Base-by-base conservation (phyloP, 35 echinoderm and acorn worm genomes). In the Amphiura filiformis region DNA sequence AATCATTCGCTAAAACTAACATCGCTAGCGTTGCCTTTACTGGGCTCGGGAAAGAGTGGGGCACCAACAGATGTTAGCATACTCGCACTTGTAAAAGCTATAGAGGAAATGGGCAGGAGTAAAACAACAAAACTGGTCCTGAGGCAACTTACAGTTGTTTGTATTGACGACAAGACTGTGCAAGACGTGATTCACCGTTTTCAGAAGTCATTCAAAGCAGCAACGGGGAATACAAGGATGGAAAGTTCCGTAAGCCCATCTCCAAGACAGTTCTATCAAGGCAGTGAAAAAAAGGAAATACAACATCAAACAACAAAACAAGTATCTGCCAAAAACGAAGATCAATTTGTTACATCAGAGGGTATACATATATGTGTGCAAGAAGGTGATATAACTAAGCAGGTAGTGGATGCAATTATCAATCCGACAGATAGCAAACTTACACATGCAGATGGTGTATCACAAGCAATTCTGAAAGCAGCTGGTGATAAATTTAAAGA, bases 311-410 rank as follows among this genome's bases (percentile, higher is more conserved):
- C 15, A 52, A 52, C 7, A 11, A 20, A 52, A 52, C 61, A 70
- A 30, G 61, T 15, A 26, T 1, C 26, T 70, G 61, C 11, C 26
- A 70, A 70, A 1, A 70, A 70, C 7, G 32, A 65, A 32, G 81
- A 17, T 17, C 61, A 26, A 26, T 65, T 84, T 65, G n/a, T 65
- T 34, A 84, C 82, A 52, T 42, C 56, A 35, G 82, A 84, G 37
- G 82, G 82, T 9, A 65, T 84, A 33, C 15, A 84, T 32, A 36
- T 84, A 36, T 33, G 0, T 23, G 35, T 84, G 11, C n/a, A 36
- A 18, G 34, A 84, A 31, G 56, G 49, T 36, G 82, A 84, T 32
- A 84, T 84, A 26, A 84, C 82, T 1, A 84, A 61, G 47, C 47
- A 65, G 36, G 12, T 0, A 14, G 37, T 38, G 35, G 32, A 37